These are phyloP conservation scores for Mesocricetus auratus DNA, from an alignment of 2,113 vertebrate genomes.

Conservation along the genomic window DNA sequence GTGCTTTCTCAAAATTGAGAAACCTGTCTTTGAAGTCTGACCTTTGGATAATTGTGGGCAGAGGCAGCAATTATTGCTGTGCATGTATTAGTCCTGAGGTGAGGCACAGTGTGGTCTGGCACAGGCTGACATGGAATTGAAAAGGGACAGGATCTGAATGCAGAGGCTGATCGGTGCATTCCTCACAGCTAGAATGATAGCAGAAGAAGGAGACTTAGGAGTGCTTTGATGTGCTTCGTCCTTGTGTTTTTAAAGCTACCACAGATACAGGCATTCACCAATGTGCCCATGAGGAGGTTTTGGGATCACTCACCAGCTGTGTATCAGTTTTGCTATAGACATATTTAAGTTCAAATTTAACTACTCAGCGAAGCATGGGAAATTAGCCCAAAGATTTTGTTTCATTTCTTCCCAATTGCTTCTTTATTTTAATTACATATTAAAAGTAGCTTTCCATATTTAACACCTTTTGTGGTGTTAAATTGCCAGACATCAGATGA, in stretches of 20 bases:
- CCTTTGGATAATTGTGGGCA: slow-evolving; percentile 53
- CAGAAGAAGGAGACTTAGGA: not conserved
- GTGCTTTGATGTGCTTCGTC: not conserved
- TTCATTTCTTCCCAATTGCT: not conserved
- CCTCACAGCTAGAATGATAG: not conserved
- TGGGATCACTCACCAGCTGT: not conserved
- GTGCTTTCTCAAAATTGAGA: slow-evolving; percentile 40
- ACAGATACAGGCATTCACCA: not conserved
- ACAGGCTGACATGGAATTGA: slow-evolving; percentile 4
- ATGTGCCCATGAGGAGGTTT: not conserved
- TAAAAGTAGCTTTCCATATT: not conserved
- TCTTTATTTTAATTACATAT: not conserved
- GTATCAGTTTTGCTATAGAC: not conserved
- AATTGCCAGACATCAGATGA: not conserved
- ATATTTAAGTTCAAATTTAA: slow-evolving; percentile 18
- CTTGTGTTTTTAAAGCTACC: not conserved
- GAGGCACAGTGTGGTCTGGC: not conserved
- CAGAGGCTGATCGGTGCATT: not conserved
- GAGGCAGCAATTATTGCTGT: not conserved
- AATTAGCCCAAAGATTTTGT: not conserved
- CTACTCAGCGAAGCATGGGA: not conserved
- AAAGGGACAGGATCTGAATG: slow-evolving; percentile 27
- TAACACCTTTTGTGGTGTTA: not conserved
- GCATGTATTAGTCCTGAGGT: slow-evolving; percentile 6
- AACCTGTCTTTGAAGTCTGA: slow-evolving; percentile 58